Evolutionary conservation across 1,140 invertebrate genomes (phyloP), one percentile per base, ranked within the genome.

Genomic region (Camponotus pennsylvanicus): DNA sequence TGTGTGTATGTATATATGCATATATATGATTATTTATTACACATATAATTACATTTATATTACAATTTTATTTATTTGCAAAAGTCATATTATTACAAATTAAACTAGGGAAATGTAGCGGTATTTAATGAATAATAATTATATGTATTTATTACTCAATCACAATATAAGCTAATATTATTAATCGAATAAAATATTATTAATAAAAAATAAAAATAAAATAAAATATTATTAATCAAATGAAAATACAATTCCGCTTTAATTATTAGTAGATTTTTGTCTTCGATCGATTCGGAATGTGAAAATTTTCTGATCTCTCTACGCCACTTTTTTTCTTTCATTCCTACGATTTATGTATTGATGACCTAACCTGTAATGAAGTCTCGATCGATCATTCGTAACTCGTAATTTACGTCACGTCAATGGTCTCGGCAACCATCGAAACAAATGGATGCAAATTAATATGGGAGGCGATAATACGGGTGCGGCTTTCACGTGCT

Each of bases 361-460:
- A 45, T 45, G 11, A 63, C 15, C 18, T 18, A n/a, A 82, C 4
- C 1, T 6, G 2, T 32, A 59, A 32, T 45, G 21, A 73, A 64
- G 18, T 61, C 40, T 83, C 18, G 18, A 61, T 83, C 27, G 11
- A 82, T 61, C 37, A 57, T 34, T 70, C 42, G 45, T 13, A 57
- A n/a, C 0, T 82, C 2, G 21, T 83, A 63, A 83, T 75, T 49
- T 49, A 83, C 7, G 13, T 49, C 40, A 61, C 27, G 37, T 71
- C 66, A 42, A 13, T 59, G 32, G 13, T 45, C 27, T 40, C 9
- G 4, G 3, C 49, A 61, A 80, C 27, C 40, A 37, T 61, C 42
- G 66, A 75, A 75, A 83, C 79, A 61, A 73, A 83, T 61, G 55
- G 11, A 83, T 83, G 69, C 18, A 75, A 73, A 83, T 83, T 75